A percentile compares a stretch with the other conserved stretches of the same genome.
These are phyloP conservation scores for Sisor rabdophorus DNA, from an alignment of 2,113 vertebrate species.

Conservation along the genomic window DNA sequence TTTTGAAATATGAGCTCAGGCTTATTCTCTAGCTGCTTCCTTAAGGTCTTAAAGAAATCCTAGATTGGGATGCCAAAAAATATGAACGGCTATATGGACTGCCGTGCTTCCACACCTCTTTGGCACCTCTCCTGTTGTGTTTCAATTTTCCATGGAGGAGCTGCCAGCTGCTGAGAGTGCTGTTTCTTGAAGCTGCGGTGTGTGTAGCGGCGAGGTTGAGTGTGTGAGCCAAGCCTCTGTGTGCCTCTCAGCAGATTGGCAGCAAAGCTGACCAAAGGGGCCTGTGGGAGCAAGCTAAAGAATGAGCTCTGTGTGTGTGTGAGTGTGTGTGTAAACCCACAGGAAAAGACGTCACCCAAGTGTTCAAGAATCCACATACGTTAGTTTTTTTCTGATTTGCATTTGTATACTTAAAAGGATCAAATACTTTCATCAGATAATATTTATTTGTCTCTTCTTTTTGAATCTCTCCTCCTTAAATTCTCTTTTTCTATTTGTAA, in stretches of 20 bases:
- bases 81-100: constrained; percentile 67
- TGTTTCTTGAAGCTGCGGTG: constrained; percentile 74
- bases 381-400: not conserved
- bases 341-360: constrained; percentile 23
- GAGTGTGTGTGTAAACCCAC: constrained; percentile 16
- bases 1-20: constrained; percentile 41
- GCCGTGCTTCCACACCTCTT: constrained; percentile 38
- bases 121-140: constrained; percentile 59
- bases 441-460: not conserved
- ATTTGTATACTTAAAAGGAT: no score
- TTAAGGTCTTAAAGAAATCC: constrained; percentile 64
- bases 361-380: constrained; percentile 22
- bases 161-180: constrained; percentile 75
- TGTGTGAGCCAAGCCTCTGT: constrained; percentile 51
- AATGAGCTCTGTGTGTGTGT: constrained; percentile 50
- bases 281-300: constrained; percentile 49
- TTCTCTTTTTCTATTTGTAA: not conserved
- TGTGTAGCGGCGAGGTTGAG: constrained; percentile 74
- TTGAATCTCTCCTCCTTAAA: not conserved
- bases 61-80: constrained; percentile 56
- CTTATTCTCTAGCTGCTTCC: not conserved
- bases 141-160: constrained; percentile 72
- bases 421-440: not conserved
- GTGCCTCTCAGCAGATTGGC: constrained; percentile 68
- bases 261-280: constrained; percentile 63